A percentile compares a stretch with the other conserved stretches of the same genome.
Evolutionary conservation across 2,797 vertebrate species (phyloP).

Genomic region (Tinamus major): DNA sequence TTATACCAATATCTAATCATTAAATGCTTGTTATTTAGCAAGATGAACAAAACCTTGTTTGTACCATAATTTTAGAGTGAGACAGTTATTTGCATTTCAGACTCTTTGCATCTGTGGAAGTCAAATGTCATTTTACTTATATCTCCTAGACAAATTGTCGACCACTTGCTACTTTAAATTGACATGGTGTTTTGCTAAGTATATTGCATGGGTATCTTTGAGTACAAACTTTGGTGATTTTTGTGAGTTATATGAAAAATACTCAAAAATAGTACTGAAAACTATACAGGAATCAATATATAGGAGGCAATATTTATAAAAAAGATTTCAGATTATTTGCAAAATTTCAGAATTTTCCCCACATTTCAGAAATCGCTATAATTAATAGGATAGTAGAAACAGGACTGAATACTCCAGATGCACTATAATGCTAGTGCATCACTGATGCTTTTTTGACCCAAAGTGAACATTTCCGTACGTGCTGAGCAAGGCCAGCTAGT

Average conservation of each 20-base stretch:
- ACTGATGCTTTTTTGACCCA: background rate
- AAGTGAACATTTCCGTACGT: background rate
- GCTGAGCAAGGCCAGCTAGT: background rate
- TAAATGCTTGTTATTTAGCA: background rate
- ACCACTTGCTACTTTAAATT: background rate
- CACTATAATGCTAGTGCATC: background rate
- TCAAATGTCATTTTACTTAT: background rate
- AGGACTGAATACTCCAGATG: background rate
- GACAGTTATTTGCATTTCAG: background rate
- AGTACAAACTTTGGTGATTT: background rate
- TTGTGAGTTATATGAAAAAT: background rate
- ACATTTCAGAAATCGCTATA: background rate
- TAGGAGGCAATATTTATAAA: background rate
- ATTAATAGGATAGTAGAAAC: background rate
- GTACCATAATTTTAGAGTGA: too few relatives aligned
- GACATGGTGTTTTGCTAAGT: background rate
- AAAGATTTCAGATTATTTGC: background rate
- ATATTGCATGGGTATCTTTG: background rate
- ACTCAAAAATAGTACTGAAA: background rate
- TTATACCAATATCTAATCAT: background rate
- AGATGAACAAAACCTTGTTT: background rate
- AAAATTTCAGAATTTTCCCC: background rate
- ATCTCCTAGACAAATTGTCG: background rate
- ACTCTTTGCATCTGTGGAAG: background rate
- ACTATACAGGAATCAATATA: background rate